phyloP scores from a whole-genome alignment of 2,113 vertebrate species.

The Pseudorhombus dupliciocellatus region DNA sequence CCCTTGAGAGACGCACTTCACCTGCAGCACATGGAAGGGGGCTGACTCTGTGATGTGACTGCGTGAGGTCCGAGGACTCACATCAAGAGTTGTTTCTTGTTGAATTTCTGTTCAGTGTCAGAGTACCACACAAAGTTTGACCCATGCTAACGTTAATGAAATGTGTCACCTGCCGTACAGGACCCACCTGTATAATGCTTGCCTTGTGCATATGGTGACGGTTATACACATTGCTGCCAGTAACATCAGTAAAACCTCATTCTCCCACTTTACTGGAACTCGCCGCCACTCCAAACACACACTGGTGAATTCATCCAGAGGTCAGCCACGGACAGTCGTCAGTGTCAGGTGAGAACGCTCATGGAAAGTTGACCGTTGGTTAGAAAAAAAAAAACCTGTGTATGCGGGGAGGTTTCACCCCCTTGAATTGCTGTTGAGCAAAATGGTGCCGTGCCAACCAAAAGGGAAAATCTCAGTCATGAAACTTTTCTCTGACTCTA shows the following conservation, averaged over 20 bases:
- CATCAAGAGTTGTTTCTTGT: no score
- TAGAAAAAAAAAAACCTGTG: conserved; percentile 9
- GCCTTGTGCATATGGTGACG: background rate
- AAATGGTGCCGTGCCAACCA: conserved; percentile 24
- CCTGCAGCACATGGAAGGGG: background rate
- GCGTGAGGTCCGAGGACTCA: background rate
- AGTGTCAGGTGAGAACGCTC: conserved; percentile 43
- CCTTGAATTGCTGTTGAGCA: conserved; percentile 2
- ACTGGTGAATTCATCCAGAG: conserved; percentile 39
- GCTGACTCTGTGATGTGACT: background rate
- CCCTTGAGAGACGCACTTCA: conserved; percentile 26
- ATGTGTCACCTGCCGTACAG: no score
- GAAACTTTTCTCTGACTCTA: conserved; percentile 35
- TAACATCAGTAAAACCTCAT: conserved; percentile 13
- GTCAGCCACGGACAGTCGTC: conserved; percentile 33
- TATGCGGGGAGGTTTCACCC: conserved; percentile 23
- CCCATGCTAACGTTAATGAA: no score
- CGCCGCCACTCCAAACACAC: conserved; percentile 26
- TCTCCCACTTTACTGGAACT: conserved; percentile 16
- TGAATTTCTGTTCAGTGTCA: no score
- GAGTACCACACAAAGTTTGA: no score
- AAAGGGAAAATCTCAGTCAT: conserved; percentile 55
- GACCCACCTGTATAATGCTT: background rate
- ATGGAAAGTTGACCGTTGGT: conserved; percentile 61
- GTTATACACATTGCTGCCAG: background rate